Evolutionary conservation across 2,888 invertebrate species (phyloP), one percentile per base, ranked within the genome.

Genomic region (Tetheella fluctuosa): DNA sequence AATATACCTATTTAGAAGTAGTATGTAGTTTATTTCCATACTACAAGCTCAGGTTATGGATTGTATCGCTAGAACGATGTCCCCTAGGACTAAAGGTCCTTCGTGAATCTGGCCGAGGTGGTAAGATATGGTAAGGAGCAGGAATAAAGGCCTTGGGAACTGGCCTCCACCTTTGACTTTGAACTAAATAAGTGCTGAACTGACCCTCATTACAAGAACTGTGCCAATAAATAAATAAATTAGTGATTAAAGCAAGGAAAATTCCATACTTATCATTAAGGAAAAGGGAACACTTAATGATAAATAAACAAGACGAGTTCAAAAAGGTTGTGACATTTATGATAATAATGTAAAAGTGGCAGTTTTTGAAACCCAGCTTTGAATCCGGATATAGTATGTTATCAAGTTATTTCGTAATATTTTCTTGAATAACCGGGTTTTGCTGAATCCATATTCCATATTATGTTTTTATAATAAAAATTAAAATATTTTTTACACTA

Each of bases 281-380:
- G 48, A 20, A 48, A 48, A 48, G 48, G 48, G 48, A 48, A 48
- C 48, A 20, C 48, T 48, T 20, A n/a, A 6, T 10, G 48, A 48
- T 48, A 48, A 10, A 48, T 10, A 48, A 42, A 48, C 48, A 48
- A 48, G 48, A 10, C 48, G 10, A 48, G 48, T n/a, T 39, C 48
- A 20, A 20, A 48, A 10, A 15, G 15, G 15, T 20, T 20, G 48
- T 48, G 48, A 48, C 48, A 48, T 48, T 48, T n/a, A 20, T 10
- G 48, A 48, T 48, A 48, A 48, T 17, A 17, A 42, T 17, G 1
- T 20, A 48, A 48, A 48, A 20, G 17, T n/a, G 20, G 20, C 48
- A 10, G 48, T 48, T 48, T 48, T 48, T 48, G 17, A 48, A 48
- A 48, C 48, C 48, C 20, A 48, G 48, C 48, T 48, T 48, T 48